A percentile compares a stretch with the other conserved stretches of the same genome.
These are phyloP conservation scores for Caenorhabditis tropicalis DNA, from an alignment of 1,140 invertebrate species.

Conservation along the genomic window DNA sequence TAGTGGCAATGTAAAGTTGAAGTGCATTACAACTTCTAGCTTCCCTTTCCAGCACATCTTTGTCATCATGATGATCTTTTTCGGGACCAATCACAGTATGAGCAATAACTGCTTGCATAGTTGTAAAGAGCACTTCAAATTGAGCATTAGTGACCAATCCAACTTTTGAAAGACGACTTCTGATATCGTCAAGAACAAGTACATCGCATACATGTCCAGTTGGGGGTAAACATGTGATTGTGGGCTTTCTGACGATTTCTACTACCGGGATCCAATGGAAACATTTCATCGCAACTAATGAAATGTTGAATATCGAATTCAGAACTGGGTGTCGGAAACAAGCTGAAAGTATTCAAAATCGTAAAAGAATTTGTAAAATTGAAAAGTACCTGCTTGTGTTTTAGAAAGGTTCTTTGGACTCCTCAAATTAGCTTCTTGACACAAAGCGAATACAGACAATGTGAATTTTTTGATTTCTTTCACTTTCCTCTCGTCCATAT, in stretches of 20 bases:
- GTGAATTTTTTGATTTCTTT: neutral
- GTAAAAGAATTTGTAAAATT: too few relatives aligned
- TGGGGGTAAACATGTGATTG: constrained; percentile 3
- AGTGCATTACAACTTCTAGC: neutral
- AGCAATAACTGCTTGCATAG: constrained; percentile 22
- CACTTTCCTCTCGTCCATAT: neutral
- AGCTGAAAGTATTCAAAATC: neutral
- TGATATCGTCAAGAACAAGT: neutral
- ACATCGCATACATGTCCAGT: constrained; percentile 5
- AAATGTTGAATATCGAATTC: neutral
- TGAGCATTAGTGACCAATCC: constrained; percentile 1
- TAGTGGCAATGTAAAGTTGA: constrained; percentile 13
- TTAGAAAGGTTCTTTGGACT: neutral
- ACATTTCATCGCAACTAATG: neutral
- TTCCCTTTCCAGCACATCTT: neutral
- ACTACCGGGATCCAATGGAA: constrained; percentile 21
- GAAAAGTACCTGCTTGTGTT: neutral
- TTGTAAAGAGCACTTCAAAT: constrained; percentile 17
- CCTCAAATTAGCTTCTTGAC: neutral
- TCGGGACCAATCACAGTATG: constrained; percentile 7
- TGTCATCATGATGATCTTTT: neutral
- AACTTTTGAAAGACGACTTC: neutral
- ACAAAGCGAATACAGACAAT: neutral
- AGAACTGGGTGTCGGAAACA: neutral
- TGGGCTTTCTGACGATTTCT: neutral